Evolutionary conservation across 2,888 invertebrate species (phyloP), one percentile per base, ranked within the genome.

Genomic region (Dasypolia templi): DNA sequence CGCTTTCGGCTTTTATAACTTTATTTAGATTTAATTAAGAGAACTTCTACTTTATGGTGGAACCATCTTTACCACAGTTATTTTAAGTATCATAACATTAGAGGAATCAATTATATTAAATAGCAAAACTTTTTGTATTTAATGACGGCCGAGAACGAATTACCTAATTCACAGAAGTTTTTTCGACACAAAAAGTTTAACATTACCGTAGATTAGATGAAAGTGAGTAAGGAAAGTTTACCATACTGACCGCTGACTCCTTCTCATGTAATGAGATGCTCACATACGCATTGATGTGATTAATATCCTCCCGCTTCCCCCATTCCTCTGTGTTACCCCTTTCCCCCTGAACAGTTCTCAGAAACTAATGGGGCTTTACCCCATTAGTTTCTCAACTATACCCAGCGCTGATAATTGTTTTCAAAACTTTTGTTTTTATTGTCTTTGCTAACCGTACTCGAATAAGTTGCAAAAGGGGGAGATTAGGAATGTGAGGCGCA

Each of bases 191-290:
- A 62, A 79, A 67, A 69, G 64, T 49, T 55, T 39, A 66, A 55
- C 56, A 42, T 5, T 42, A 32, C 22, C 39, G 17, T 49, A 51
- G 55, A 56, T 65, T 44, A 63, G 1, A 67, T 56, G 72, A 58
- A 68, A 72, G 65, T 77, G 55, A 65, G 58, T 72, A 55, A 65
- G 65, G 81, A 77, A 67, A 64, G 72, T 66, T 82, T 87, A 86
- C 83, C 83, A 72, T 69, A 65, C 75, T 87, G 86, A 83, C 87
- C 89, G 84, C 74, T 80, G 81, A 72, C 83, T 72, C 62, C 85
- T n/a, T n/a, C n/a, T 86, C 87, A 90, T 91, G 89, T 87, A 88
- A 89, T 86, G 86, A 82, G 59, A 64, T 67, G 62, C 73, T 65
- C 69, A 69, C 75, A 76, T 80, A 85, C 81, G 86, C 83, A 85